Base-by-base conservation (phyloP, 2,797 vertebrate species). In the Carapus acus region DNA sequence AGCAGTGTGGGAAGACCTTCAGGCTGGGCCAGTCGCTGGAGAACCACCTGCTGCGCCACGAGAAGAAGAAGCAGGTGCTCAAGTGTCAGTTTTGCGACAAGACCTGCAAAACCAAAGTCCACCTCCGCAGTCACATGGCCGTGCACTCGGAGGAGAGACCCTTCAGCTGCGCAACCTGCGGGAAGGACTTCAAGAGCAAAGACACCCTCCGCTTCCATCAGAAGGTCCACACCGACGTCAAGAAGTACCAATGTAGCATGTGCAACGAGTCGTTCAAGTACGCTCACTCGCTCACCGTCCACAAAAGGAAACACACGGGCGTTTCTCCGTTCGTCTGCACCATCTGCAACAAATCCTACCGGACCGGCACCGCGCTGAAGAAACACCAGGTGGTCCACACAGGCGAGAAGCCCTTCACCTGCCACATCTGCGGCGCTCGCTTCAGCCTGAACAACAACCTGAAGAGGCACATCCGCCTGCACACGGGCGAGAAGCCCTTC, bases 401-500 rank as follows among this genome's bases (percentile, higher is more conserved):
- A 0, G 85, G 83, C 1, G 84, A 86, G 73, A 86, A 83, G 18
- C 81, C 79, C 0, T 86, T 84, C 70, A 85, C 81, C 8, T 86
- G 85, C 9, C 78, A 85, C 68, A 67, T 83, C 2, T 86, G 85
- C 1, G 83, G 85, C 0, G 83, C 82, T 0, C 66, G 82, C 6
- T 86, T 86, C 67, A 84, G 75, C 55, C 76, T 85, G 14, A 82
- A 80, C 1, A 83, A 83, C 81, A 86, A 85, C 72, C 67, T 86
- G 4, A 85, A 82, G 48, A 64, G 81, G 37, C 83, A 87, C 51
- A 61, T 85, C 16, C 83, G 82, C 47, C 80, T 85, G 3, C 85
- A 87, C 73, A 85, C 87, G 0, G 87, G 85, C 1, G 88, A 89
- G 79, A 88, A 85, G 66, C 88, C 89, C 2, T 88, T 88, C 9